A percentile compares a stretch with the other conserved stretches of the same genome.
phyloP scores from a whole-genome alignment of 2,113 vertebrate species.

The Oncorhynchus kisutch region DNA sequence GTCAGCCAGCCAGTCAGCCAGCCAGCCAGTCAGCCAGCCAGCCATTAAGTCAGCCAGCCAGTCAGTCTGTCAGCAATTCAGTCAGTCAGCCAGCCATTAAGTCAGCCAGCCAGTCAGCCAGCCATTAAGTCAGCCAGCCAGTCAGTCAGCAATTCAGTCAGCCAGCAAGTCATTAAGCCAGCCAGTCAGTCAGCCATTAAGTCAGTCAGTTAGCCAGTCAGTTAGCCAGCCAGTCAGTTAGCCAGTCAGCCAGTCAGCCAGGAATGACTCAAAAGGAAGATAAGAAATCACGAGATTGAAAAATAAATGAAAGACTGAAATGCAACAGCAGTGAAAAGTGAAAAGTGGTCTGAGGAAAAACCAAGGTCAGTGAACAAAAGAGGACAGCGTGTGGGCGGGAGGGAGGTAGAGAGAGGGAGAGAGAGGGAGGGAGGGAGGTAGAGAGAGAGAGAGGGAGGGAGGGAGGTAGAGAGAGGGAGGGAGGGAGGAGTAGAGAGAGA shows the following conservation, averaged over 20 bases:
- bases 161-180: accelerated
- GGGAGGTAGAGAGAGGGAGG: too few species aligned
- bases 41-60: accelerated
- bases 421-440: too few species aligned
- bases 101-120: too few species aligned
- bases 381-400: background rate
- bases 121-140: too few species aligned
- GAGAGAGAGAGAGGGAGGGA: too few species aligned
- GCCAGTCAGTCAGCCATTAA: accelerated
- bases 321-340: background rate
- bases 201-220: too few species aligned
- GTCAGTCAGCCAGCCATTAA: accelerated
- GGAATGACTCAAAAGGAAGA: too few species aligned
- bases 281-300: background rate
- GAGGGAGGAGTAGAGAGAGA: too few species aligned
- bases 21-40: accelerated
- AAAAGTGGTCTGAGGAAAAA: background rate
- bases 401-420: too few species aligned
- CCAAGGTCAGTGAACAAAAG: background rate
- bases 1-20: accelerated
- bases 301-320: background rate
- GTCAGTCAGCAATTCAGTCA: too few species aligned
- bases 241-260: too few species aligned
- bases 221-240: too few species aligned
- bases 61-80: accelerated